Percentiles rank a stretch among this genome's conserved stretches.
Conservation (phyloP, 2,888 invertebrate genomes). For the Sinhomidia bicolor region DNA sequence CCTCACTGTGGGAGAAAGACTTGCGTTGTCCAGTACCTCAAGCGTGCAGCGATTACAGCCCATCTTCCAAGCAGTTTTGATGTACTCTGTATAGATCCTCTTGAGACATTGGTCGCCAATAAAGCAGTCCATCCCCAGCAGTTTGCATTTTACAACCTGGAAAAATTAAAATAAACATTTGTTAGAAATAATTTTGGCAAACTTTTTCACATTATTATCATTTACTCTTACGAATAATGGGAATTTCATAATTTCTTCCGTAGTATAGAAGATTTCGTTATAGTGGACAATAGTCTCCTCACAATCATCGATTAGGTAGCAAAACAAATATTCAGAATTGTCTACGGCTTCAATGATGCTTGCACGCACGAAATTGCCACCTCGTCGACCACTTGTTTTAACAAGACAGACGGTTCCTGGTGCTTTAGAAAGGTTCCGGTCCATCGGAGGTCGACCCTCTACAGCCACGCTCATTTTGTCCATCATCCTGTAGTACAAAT, state of each 20-base stretch:
- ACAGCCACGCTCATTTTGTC: not conserved
- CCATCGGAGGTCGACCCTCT: not conserved
- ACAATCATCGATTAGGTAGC: slow-evolving; percentile 15
- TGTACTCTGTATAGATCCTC: not conserved
- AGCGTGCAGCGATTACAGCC: not conserved
- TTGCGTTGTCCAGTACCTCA: not conserved
- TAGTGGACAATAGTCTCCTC: slow-evolving; percentile 2
- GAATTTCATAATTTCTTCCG: not conserved
- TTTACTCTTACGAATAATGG: slow-evolving; percentile 42
- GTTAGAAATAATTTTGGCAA: not conserved
- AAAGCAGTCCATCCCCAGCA: slow-evolving; percentile 1
- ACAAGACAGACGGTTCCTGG: slow-evolving; percentile 15
- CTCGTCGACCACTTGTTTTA: not conserved
- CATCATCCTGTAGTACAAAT: not conserved
- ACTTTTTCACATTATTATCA: not conserved
- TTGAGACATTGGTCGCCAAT: not conserved
- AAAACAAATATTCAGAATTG: not conserved
- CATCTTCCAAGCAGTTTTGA: not conserved
- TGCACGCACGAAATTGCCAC: not conserved
- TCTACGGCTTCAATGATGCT: not conserved
- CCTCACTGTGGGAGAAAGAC: not conserved
- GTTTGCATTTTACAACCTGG: not conserved
- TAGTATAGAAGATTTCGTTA: not conserved
- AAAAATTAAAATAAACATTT: not conserved
- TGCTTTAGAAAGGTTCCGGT: not conserved